Percentiles rank a stretch among this genome's conserved stretches.
Conservation (phyloP, 2,797 vertebrate genomes). For the Pterois miles region DNA sequence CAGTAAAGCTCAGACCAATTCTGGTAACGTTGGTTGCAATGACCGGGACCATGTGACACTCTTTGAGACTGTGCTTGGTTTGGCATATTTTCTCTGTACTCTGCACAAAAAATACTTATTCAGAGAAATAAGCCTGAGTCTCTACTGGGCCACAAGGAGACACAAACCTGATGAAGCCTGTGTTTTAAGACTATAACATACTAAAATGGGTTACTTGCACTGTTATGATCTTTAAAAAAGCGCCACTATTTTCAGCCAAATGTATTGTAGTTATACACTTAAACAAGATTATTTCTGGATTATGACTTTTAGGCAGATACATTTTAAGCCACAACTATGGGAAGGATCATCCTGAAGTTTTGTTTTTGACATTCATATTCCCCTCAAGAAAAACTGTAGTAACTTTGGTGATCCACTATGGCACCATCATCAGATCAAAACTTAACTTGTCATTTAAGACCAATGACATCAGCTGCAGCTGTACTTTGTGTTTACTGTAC, state of each 20-base stretch:
- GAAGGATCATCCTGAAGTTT: background rate
- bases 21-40: conserved; percentile 57
- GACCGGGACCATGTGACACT: conserved; percentile 26
- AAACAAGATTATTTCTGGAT: background rate
- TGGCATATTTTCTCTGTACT: conserved; percentile 12
- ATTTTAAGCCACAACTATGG: background rate
- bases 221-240: background rate
- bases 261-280: too few species aligned
- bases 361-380: background rate
- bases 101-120: background rate
- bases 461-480: background rate
- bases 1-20: conserved; percentile 60
- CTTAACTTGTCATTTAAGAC: background rate
- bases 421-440: background rate
- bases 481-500: background rate
- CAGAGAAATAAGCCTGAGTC: background rate
- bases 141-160: background rate
- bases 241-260: fast-evolving
- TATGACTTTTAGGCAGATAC: background rate
- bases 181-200: background rate
- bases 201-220: background rate
- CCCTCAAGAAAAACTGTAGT: background rate
- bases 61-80: conserved; percentile 25
- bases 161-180: background rate
- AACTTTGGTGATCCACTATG: background rate